These are phyloP conservation scores for Tenebrosternarchus preto DNA, from an alignment of 2,113 vertebrate species.

Conservation along the genomic window DNA sequence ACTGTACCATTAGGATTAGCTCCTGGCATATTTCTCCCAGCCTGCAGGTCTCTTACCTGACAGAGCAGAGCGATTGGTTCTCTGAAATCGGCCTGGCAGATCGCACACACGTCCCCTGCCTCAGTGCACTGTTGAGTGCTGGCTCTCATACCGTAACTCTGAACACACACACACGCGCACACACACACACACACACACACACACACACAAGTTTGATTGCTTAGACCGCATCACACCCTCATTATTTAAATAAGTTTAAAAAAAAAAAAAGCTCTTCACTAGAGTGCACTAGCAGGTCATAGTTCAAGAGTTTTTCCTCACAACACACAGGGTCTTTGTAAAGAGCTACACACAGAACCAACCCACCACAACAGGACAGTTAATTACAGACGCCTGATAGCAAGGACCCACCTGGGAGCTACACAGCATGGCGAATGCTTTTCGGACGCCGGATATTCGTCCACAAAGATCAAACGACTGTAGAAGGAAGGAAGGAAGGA, in stretches of 20 bases:
- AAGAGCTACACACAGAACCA: background rate
- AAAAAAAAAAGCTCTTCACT: no score
- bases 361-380: background rate
- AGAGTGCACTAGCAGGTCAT: background rate
- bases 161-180: constrained; percentile 38
- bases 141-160: constrained; percentile 91
- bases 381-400: background rate
- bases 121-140: constrained; percentile 94
- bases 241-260: no score
- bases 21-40: constrained; percentile 10
- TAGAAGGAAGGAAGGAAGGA: constrained; percentile 50
- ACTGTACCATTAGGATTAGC: background rate
- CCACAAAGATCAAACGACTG: constrained; percentile 96
- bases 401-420: constrained; percentile 83
- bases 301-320: background rate
- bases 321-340: background rate
- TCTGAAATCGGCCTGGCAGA: constrained; percentile 94
- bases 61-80: constrained; percentile 91
- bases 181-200: constrained; percentile 26
- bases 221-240: no score
- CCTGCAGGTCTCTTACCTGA: constrained; percentile 80
- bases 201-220: background rate
- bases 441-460: constrained; percentile 85
- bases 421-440: constrained; percentile 86
- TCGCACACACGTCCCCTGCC: constrained; percentile 91